phyloP scores from a whole-genome alignment of 2,797 vertebrate species.

The Intellagama lesueurii region DNA sequence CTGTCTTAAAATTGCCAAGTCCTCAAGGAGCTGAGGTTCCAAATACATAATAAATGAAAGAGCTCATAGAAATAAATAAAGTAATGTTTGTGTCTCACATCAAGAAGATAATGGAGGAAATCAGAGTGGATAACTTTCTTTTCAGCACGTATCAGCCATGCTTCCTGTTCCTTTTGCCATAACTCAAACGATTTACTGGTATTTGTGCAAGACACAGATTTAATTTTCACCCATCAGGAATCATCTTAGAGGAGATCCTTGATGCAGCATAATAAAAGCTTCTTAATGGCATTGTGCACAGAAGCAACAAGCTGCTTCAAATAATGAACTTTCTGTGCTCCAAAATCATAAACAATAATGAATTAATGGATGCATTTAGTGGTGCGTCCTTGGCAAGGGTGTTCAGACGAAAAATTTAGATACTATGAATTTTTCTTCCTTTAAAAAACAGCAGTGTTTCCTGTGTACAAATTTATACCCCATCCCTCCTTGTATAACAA shows the following conservation, averaged over 20 bases:
- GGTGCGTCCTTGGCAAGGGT: background rate
- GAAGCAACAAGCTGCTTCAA: constrained; percentile 19
- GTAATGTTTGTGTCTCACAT: background rate
- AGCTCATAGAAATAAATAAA: background rate
- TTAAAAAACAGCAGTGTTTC: background rate
- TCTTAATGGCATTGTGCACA: background rate
- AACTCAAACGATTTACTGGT: constrained; percentile 16
- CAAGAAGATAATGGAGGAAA: background rate
- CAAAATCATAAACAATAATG: background rate
- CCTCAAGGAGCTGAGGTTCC: background rate
- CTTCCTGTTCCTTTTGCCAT: background rate
- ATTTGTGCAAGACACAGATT: constrained; percentile 27
- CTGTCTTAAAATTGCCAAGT: background rate
- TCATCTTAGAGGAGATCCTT: background rate
- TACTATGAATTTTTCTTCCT: too few species aligned
- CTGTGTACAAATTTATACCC: background rate
- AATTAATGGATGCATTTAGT: background rate
- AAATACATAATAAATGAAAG: background rate
- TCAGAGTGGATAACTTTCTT: constrained; percentile 20
- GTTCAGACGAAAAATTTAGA: background rate
- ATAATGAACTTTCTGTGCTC: fast-evolving
- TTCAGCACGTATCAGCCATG: constrained; percentile 11
- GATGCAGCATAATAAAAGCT: background rate
- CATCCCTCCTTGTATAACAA: background rate
- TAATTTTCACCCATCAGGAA: constrained; percentile 14